Percentiles rank a stretch among this genome's conserved stretches.
These are phyloP conservation scores for Bimastos eiseni DNA, from an alignment of 2,888 invertebrate species.

Conservation along the genomic window DNA sequence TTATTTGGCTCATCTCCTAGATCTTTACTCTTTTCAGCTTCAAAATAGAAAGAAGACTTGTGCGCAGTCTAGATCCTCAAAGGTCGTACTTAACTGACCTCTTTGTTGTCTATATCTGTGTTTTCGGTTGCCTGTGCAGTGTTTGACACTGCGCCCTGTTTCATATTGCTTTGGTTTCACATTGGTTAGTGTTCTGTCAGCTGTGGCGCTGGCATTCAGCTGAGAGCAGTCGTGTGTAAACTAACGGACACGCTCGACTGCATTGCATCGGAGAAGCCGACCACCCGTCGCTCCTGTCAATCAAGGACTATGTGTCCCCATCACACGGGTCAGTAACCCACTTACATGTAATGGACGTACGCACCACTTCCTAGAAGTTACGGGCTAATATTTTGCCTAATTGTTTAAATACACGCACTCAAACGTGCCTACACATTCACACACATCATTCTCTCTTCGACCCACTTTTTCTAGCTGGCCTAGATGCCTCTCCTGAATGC, in stretches of 20 bases:
- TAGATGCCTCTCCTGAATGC: too few relatives aligned
- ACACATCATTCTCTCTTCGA: neutral
- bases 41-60: neutral
- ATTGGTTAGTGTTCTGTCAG: conserved; percentile 17
- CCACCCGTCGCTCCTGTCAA: neutral
- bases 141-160: neutral
- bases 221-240: conserved; percentile 18
- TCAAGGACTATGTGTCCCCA: neutral
- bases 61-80: neutral
- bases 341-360: neutral
- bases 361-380: neutral
- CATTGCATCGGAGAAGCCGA: neutral
- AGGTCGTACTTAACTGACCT: neutral
- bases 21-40: neutral
- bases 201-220: conserved; percentile 13
- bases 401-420: neutral
- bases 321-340: neutral
- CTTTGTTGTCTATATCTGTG: neutral
- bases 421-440: neutral
- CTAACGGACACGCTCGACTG: neutral
- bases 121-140: neutral
- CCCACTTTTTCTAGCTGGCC: neutral
- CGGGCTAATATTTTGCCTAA: neutral
- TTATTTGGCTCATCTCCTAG: neutral
- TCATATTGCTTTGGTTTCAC: neutral